These are phyloP conservation scores for Sitta carolinensis DNA, from an alignment of 2,797 vertebrate species.

Conservation along the genomic window DNA sequence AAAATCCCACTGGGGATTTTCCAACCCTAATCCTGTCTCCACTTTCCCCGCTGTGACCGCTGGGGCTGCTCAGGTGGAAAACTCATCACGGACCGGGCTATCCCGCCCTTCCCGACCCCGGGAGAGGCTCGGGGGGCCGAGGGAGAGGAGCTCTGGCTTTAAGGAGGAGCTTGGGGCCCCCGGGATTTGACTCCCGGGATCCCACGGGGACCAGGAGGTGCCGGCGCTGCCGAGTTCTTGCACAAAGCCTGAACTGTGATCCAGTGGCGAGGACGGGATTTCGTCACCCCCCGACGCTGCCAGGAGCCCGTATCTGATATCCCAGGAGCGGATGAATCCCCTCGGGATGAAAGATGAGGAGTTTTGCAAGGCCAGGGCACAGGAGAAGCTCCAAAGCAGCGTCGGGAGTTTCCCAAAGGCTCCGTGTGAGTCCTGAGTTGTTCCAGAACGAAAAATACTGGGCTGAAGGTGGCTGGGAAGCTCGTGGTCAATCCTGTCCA, in stretches of 20 bases:
- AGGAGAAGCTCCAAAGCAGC: not conserved
- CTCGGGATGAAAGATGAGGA: not conserved
- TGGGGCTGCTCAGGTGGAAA: not conserved
- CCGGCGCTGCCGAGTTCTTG: accelerated
- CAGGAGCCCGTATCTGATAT: not conserved
- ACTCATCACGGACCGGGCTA: accelerated
- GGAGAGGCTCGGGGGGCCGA: accelerated
- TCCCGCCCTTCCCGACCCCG: accelerated
- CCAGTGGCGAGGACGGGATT: not conserved
- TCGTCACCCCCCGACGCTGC: not conserved
- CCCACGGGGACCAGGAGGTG: accelerated
- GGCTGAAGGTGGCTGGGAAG: accelerated
- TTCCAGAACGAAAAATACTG: not conserved
- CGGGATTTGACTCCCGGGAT: not conserved
- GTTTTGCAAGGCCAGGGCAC: not conserved
- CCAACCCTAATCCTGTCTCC: accelerated
- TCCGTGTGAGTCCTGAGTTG: accelerated
- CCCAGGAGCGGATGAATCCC: not conserved
- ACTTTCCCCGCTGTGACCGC: not conserved
- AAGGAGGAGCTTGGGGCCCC: not conserved
- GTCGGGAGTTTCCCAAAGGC: accelerated
- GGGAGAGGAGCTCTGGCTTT: not conserved
- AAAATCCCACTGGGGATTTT: no score
- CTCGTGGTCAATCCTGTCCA: not conserved
- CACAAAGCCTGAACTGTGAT: accelerated